phyloP scores from a whole-genome alignment of 2,113 vertebrate species.

The Pteruthius melanotis region DNA sequence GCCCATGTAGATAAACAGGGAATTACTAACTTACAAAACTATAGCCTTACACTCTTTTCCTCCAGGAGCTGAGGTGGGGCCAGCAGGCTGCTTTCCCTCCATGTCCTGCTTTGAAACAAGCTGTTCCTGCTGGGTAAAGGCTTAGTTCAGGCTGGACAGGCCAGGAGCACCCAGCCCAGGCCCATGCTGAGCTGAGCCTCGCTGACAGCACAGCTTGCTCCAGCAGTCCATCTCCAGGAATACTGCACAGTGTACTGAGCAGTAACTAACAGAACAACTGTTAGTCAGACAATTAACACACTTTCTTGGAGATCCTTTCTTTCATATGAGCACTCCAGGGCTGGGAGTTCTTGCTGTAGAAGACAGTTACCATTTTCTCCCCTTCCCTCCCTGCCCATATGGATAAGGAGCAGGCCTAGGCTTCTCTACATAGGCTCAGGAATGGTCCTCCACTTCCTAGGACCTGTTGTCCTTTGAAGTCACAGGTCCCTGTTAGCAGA shows the following conservation, averaged over 20 bases:
- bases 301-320: neutral
- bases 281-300: neutral
- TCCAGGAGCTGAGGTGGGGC: neutral
- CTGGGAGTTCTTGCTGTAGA: neutral
- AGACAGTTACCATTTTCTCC: neutral
- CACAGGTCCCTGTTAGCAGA: neutral
- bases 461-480: neutral
- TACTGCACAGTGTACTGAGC: neutral
- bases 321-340: neutral
- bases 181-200: fast-evolving
- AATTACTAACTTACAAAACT: neutral
- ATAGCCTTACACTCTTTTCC: neutral
- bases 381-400: neutral
- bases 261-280: too few relatives aligned
- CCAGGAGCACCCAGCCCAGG: neutral
- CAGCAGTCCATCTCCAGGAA: neutral
- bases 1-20: neutral
- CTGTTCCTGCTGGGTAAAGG: neutral
- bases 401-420: neutral
- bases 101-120: neutral
- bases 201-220: fast-evolving
- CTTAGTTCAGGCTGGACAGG: neutral
- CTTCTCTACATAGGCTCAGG: neutral
- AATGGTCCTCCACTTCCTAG: neutral
- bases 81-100: neutral